Evolutionary conservation across 2,888 invertebrate species (phyloP), one percentile per base, ranked within the genome.

Genomic region (Cylloceria caligata): DNA sequence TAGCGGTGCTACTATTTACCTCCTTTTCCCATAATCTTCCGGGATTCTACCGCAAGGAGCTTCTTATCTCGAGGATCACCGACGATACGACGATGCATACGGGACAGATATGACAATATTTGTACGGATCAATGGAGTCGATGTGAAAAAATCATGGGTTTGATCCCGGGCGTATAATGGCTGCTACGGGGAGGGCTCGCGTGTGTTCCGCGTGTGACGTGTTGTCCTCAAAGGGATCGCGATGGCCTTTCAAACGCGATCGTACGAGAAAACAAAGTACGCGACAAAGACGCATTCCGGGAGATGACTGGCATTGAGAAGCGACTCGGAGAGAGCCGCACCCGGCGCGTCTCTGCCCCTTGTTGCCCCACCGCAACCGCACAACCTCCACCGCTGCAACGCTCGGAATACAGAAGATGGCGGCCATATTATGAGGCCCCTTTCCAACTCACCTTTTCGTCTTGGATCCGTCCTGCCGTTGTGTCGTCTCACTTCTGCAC

Each of bases 231-330:
- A 89, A 89, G 87, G 89, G 87, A 89, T 85, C 85, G 80, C 74
- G 87, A 88, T 88, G 89, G 88, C 87, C 88, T 89, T 87, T 87
- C 86, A 85, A 86, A 85, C 68, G 85, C 84, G 87, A 78, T 84
- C 84, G 86, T 76, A 80, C 80, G 82, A 82, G 91, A 92, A 92
- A 92, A 92, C 90, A 88, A 92, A 92, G 89, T 90, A 87, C 87
- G 81, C 81, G 86, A 75, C 86, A 86, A 85, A 87, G 87, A 87
- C 88, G 89, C 91, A 91, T 92, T 91, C 91, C 89, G 85, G 88
- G 88, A 90, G 92, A 91, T 91, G 91, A 90, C 91, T 91, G 92
- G 90, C 92, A 91, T 91, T 90, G 92, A 91, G 90, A 91, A 88
- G 87, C 87, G 86, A 86, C 89, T 89, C 85, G 86, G 86, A 24